Evolutionary conservation across 23 tunicate genomes (phyloP).

Genomic region (Styela clava): DNA sequence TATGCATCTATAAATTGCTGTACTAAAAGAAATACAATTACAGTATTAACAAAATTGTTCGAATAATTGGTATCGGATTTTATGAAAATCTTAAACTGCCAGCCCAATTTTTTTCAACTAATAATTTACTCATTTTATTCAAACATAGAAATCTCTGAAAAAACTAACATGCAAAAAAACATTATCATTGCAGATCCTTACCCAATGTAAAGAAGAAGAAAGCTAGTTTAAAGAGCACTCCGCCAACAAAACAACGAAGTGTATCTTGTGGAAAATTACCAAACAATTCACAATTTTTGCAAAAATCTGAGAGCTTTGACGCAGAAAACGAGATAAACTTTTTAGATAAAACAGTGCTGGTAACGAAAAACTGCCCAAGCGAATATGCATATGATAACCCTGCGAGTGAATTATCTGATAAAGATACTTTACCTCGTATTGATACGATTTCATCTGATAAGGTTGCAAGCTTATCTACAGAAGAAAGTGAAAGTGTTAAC

Average conservation of each 20-base stretch:
- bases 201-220: constrained; percentile 7
- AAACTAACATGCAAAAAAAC: no score
- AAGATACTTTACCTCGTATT: neutral
- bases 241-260: constrained; percentile 11
- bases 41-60: no score
- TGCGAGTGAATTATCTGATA: neutral
- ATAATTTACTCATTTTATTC: no score
- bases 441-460: neutral
- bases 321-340: neutral
- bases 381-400: constrained; percentile 24
- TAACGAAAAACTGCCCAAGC: neutral
- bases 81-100: no score
- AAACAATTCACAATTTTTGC: neutral
- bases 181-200: no score
- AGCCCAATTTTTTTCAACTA: no score
- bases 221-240: neutral
- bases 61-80: no score
- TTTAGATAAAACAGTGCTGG: neutral
- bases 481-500: neutral
- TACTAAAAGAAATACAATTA: no score
- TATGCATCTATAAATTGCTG: no score
- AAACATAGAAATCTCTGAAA: no score
- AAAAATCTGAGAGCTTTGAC: neutral
- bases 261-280: constrained; percentile 24
- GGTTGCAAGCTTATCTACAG: neutral